Evolutionary conservation across 2,888 invertebrate genomes (phyloP), one percentile per base, ranked within the genome.

Genomic region (Brachyptera risi): DNA sequence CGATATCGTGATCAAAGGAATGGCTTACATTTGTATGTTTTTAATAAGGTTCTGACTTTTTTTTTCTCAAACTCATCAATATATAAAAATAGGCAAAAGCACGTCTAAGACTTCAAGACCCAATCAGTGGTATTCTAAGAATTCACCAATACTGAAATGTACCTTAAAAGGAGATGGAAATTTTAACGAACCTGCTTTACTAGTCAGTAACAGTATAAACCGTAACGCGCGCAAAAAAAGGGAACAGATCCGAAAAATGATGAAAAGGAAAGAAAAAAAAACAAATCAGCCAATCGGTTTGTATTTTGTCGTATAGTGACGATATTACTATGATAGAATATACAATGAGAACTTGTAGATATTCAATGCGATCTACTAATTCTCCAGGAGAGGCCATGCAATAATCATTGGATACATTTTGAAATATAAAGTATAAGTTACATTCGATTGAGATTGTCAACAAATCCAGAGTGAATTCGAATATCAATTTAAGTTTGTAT

Each of bases 111-210:
- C 37, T 3, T 37, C 37, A 4, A 4, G 37, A 54, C 7, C 19
- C 54, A 54, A 54, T 37, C 38, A 37, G 2, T 35, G 11, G 44
- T 19, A 13, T 35, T 21, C 38, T 37, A 13, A 37, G 54, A 37
- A 54, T 54, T 23, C 21, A 4, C 35, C 37, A 23, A 37, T 37
- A 54, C 54, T 37, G 38, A 54, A 37, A 54, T 37, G 7, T 11
- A n/a, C 54, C 54, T n/a, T 54, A 54, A 54, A 54, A 54, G 54
- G 54, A 54, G 38, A 1, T 37, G 19, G 3, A 47, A 35, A 54
- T 37, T 54, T 54, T 54, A 54, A 54, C 54, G 54, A 54, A 35
- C 54, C 35, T 23, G 31, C 5, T n/a, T 42, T 31, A 11, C 35
- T 21, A 7, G 38, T 26, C 13, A 49, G 1, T 24, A n/a, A n/a